phyloP scores from a whole-genome alignment of 2,113 vertebrate species.

The Phodopus roborovskii region DNA sequence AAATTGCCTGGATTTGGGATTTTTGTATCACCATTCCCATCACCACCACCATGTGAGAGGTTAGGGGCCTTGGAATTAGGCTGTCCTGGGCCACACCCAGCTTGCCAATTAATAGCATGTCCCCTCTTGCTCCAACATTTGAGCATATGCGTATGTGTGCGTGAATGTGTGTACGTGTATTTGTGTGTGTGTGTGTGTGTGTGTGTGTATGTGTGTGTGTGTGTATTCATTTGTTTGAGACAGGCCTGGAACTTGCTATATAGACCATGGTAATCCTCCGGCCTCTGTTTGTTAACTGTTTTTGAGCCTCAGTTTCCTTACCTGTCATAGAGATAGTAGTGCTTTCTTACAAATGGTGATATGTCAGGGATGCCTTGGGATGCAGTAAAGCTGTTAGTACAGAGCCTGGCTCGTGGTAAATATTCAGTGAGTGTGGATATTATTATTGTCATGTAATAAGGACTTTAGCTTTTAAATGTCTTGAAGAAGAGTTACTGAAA shows the following conservation, averaged over 20 bases:
- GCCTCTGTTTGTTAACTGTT: background rate
- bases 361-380: background rate
- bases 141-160: background rate
- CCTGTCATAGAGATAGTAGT: background rate
- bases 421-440: background rate
- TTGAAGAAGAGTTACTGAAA: background rate
- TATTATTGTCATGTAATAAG: background rate
- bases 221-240: background rate
- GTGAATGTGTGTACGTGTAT: background rate
- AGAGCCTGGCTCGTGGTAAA: background rate
- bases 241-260: background rate
- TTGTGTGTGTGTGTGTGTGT: background rate
- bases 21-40: background rate
- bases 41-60: background rate
- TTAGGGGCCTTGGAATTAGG: background rate
- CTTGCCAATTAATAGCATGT: background rate
- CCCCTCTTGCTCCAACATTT: background rate
- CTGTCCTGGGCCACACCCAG: background rate
- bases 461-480: background rate
- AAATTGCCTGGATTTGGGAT: background rate
- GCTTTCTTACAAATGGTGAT: background rate
- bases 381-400: background rate
- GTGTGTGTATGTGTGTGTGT: background rate
- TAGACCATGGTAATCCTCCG: background rate
- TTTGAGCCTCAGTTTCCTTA: background rate